phyloP scores from a whole-genome alignment of 2,797 vertebrate species.

The Graptemys geographica region DNA sequence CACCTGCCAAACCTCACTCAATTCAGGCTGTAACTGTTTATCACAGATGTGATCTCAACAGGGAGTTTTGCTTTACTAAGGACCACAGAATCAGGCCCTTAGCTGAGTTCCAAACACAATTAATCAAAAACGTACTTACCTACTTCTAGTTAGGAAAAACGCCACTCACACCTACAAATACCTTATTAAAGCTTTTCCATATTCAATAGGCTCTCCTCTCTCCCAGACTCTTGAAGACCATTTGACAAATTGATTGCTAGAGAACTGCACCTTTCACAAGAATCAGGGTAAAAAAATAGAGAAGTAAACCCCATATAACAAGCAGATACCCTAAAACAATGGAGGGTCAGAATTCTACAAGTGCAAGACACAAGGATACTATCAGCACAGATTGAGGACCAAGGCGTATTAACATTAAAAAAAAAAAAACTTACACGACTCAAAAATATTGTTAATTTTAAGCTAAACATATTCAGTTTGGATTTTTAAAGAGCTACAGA shows the following conservation, averaged over 20 bases:
- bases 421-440: neutral
- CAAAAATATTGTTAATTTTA: slow-evolving; percentile 71
- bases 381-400: neutral
- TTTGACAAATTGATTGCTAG: neutral
- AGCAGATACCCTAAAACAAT: neutral
- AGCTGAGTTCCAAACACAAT: neutral
- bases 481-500: slow-evolving; percentile 74
- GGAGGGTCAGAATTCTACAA: neutral
- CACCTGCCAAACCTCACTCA: neutral
- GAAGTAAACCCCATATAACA: neutral
- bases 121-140: neutral
- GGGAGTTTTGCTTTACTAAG: neutral
- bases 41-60: neutral
- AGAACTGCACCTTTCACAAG: neutral
- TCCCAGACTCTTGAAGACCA: neutral
- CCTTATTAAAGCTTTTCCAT: neutral
- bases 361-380: neutral
- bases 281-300: neutral
- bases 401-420: neutral
- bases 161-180: neutral
- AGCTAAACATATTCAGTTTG: slow-evolving; percentile 71
- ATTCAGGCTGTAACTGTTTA: neutral
- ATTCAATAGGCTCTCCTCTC: neutral
- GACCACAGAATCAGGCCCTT: neutral
- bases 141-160: neutral